Evolutionary conservation across 2,113 vertebrate genomes (phyloP).

Genomic region (Capreolus pygargus): DNA sequence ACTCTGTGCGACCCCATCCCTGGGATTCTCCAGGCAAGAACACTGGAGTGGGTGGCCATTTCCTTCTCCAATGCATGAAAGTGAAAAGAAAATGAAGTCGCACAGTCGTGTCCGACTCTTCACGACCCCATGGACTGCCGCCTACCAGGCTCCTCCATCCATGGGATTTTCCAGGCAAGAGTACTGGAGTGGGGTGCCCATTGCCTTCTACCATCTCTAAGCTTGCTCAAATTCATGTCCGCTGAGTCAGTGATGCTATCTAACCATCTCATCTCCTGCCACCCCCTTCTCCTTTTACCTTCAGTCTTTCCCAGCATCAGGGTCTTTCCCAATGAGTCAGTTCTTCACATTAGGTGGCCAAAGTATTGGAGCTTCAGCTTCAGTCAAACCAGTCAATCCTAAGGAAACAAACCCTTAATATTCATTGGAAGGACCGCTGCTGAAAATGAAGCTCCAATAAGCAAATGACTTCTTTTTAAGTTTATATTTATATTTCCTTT

Average conservation of each 20-base stretch:
- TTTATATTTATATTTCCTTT: neutral
- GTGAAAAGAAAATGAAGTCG: neutral
- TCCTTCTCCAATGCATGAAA: neutral
- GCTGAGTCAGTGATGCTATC: neutral
- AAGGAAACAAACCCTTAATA: neutral
- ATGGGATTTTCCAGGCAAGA: too few relatives aligned
- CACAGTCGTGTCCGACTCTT: neutral
- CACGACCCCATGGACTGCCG: neutral
- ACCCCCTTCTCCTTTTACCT: neutral
- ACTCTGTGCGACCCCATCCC: fast-evolving
- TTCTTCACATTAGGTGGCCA: neutral
- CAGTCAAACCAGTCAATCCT: neutral
- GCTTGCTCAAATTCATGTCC: neutral
- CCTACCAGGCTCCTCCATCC: too few relatives aligned
- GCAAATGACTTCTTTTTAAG: neutral
- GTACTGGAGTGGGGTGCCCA: too few relatives aligned
- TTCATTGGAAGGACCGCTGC: neutral
- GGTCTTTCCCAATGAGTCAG: neutral
- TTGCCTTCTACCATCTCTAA: neutral
- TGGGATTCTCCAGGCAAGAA: neutral
- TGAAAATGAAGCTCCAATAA: neutral
- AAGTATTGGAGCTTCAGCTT: neutral
- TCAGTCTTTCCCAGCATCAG: neutral
- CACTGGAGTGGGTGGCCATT: neutral
- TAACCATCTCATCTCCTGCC: neutral